phyloP scores from a whole-genome alignment of 2,888 invertebrate genomes.

The Xanthorhoe designata region DNA sequence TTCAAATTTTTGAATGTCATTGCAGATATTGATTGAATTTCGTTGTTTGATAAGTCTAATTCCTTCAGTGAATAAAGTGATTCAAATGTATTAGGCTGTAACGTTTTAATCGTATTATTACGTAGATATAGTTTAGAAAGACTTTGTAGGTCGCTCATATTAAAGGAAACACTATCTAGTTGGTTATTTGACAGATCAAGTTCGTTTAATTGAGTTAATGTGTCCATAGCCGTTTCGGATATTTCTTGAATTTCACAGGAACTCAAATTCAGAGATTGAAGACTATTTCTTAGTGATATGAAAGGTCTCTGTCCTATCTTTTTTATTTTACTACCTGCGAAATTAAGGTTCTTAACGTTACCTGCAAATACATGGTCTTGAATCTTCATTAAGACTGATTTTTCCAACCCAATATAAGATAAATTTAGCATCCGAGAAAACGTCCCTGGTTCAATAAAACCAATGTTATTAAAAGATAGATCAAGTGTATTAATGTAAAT shows the following conservation, averaged over 20 bases:
- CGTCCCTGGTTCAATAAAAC: slow-evolving; percentile 18
- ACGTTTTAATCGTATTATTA: slow-evolving; percentile 18
- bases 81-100: slow-evolving; percentile 15
- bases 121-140: slow-evolving; percentile 15
- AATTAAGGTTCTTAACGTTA: slow-evolving; percentile 4
- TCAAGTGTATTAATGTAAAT: slow-evolving; percentile 1
- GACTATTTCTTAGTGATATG: slow-evolving; percentile 7
- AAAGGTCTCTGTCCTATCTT: slow-evolving; percentile 16
- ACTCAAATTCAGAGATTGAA: slow-evolving; percentile 18
- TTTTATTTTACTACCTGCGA: slow-evolving; percentile 22
- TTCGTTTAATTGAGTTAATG: slow-evolving; percentile 6
- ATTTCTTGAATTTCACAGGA: slow-evolving; percentile 16
- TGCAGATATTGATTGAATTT: slow-evolving; percentile 10
- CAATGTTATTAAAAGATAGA: slow-evolving; percentile 26
- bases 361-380: slow-evolving; percentile 9
- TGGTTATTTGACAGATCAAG: slow-evolving; percentile 28
- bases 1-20: slow-evolving; percentile 24
- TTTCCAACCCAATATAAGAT: slow-evolving; percentile 11
- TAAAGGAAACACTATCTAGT: slow-evolving; percentile 16
- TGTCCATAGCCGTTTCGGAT: slow-evolving; percentile 19
- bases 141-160: slow-evolving; percentile 13
- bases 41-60: slow-evolving; percentile 26
- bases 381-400: slow-evolving; percentile 4
- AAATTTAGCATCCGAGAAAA: slow-evolving; percentile 19
- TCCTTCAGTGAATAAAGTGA: slow-evolving; percentile 14